Evolutionary conservation across 2,888 invertebrate species (phyloP), one percentile per base, ranked within the genome.

Genomic region (Orchestes rusci): DNA sequence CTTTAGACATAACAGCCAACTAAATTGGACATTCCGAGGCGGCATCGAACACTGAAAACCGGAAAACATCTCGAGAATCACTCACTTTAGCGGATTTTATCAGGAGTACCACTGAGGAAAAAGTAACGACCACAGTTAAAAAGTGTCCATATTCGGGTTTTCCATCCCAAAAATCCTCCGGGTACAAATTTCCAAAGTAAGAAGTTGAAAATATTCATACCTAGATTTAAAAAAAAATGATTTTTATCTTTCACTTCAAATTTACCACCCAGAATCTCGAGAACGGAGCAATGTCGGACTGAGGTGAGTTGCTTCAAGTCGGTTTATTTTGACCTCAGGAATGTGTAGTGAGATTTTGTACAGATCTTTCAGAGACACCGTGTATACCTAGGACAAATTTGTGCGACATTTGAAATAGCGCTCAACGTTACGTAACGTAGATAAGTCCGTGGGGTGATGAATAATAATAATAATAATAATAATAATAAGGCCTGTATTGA

Each of bases 291-390:
- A 30, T 10, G 7, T 30, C 12, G 31, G 31, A 30, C 31, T 30
- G 12, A 30, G 31, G 31, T 30, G 12, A 30, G 31, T 30, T 30
- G 31, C 31, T 30, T 30, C 12, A 30, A 30, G 12, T 30, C 31
- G 31, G 31, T 12, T 23, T 23, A 23, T 23, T 23, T 23, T 23
- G 23, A 23, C 23, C 23, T 23, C 10, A 23, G 10, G 23, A 30
- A 30, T 30, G 12, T 12, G 31, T 30, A 4, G 8, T 30, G 12
- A 12, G 12, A 30, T 30, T 30, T 30, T 30, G 31, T 30, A 30
- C 8, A 30, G 31, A 30, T 12, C 31, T 30, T 30, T 30, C 12
- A 12, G 12, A 12, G 13, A 12, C 13, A 30, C 31, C 31, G 10
- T 30, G 31, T 30, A 30, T 12, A 10, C n/a, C n/a, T n/a, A n/a